Conservation (phyloP, 2,888 invertebrate species). For the Lumbricus terrestris region DNA sequence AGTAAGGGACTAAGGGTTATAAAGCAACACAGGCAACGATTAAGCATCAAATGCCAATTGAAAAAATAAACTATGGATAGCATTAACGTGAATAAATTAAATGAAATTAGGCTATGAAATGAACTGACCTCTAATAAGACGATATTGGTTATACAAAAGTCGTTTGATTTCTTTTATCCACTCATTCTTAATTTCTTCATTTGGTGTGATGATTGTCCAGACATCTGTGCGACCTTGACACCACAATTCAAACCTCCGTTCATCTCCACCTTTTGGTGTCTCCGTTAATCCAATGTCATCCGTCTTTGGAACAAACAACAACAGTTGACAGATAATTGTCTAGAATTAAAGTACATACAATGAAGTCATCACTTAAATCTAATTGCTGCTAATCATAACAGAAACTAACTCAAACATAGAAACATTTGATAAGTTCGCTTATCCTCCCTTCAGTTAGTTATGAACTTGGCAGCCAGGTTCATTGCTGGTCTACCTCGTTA, state of each 20-base stretch:
- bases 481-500: too few relatives aligned
- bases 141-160: constrained; percentile 83
- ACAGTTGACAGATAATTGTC: not conserved
- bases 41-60: not conserved
- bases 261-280: constrained; percentile 71
- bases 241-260: constrained; percentile 93
- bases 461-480: too few relatives aligned
- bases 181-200: constrained; percentile 78
- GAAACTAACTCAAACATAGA: too few relatives aligned
- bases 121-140: constrained; percentile 68
- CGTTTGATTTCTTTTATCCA: constrained; percentile 91
- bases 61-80: not conserved
- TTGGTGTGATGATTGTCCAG: constrained; percentile 79
- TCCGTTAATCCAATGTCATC: constrained; percentile 60
- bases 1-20: too few relatives aligned
- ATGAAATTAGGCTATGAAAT: not conserved
- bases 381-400: not conserved
- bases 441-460: too few relatives aligned
- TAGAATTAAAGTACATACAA: too few relatives aligned
- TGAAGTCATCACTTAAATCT: not conserved
- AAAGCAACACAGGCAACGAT: not conserved
- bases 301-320: not conserved
- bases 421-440: too few relatives aligned
- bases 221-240: constrained; percentile 88
- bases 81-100: not conserved